Base-by-base conservation (phyloP, 92 coral and sea anemone species). In the Zoanthus solanderi region DNA sequence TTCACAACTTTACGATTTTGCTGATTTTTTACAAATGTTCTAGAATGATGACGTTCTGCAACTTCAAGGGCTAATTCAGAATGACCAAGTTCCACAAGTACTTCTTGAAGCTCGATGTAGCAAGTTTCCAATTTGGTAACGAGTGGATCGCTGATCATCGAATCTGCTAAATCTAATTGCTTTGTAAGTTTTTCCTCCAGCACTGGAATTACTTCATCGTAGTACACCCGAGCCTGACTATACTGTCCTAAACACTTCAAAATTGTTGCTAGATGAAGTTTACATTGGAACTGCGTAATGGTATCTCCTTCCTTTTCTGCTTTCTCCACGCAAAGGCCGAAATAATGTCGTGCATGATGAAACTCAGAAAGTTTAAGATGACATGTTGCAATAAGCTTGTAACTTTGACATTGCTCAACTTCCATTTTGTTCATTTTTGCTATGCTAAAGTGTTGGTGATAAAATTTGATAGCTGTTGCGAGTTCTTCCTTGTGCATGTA, bases 261-360 rank as follows among this genome's bases (percentile, higher is more conserved):
- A 42, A 93, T 91, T 87, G 84, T 90, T 54, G 98, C 96, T 42
- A 95, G 93, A 14, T 83, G 79, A 30, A 89, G 76, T 28, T 79
- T 88, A 71, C 93, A 84, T 57, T 93, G 91, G 28, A 95, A 78
- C 63, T 87, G 93, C 30, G 90, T 96, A 78, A 89, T 92, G 54
- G 87, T 72, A 17, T 91, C 93, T 58, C 75, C 88, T 63, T 91
- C 79, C 53, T 85, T 88, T 37, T n/a, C 63, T 1, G 98, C 94
- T 72, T 91, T 67, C 79, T 91, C 90, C 78, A 93, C 71, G 68
- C 92, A 84, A n/a, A 73, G 84, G 42, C 89, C 92, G 50, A 83
- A 93, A 86, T 95, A 89, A 69, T 93, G 91, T n/a, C 89, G 96
- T 30, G 98, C 89, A n/a, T 88, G 94, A 87, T 93, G 93, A 34